Base-by-base conservation (phyloP, 1,140 invertebrate species). In the Drosophila prosaltans region DNA sequence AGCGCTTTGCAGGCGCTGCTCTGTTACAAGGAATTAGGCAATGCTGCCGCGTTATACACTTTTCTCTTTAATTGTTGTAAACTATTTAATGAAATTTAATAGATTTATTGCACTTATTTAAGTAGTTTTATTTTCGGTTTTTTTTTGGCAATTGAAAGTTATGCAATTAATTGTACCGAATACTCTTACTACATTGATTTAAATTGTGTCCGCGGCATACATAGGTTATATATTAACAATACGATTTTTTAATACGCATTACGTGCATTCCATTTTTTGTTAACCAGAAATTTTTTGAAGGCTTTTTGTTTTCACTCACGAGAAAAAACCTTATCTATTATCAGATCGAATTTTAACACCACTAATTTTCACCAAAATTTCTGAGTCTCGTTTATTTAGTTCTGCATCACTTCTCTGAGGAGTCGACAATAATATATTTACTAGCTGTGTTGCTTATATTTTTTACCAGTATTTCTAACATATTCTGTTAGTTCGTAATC, bases 71-170 rank as follows among this genome's bases (percentile, higher is more conserved):
- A 57, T 55, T 21, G 40, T 68, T 55, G 55, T 39, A 39, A 59
- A 40, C 48, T 57, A 9, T 21, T 24, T 40, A n/a, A 8, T 39
- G 43, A 57, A 26, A 28, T 70, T 72, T 45, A 36, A 28, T 36
- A 28, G 63, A 62, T 61, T 69, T 24, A 9, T 74, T 61, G 48
- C 30, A 45, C 39, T 57, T 74, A 51, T 51, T 21, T 40, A 61
- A 55, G 16, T 74, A 58, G 16, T 57, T 62, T 36, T 10, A 28
- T 7, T 69, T 36, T n/a, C 30, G n/a, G 8, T 45, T 24, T 45
- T 66, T 75, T 74, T 75, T 75, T 54, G 73, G 74, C 74, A 76
- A 69, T 43, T 40, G 36, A 45, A 30, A 39, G 74, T 77, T 77
- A 77, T 77, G 74, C 74, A 77, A 77, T 40, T 16, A 45, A 36